Percentiles rank a stretch among this genome's conserved stretches.
Evolutionary conservation across 2,113 vertebrate species (phyloP).

Genomic region (Onychostruthus taczanowskii): DNA sequence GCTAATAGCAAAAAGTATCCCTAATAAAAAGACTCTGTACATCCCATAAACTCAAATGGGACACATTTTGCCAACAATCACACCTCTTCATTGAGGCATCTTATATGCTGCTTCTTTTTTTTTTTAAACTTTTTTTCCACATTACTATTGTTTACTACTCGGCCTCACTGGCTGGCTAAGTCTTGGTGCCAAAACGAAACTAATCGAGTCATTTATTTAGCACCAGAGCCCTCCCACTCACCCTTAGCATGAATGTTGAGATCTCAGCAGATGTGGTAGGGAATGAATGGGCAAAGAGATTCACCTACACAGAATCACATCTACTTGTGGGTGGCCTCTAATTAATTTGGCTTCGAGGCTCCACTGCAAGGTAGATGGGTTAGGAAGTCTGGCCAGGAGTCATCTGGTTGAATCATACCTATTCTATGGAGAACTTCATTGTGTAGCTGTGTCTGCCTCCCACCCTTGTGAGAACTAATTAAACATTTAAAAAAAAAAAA

Average conservation of each 20-base stretch:
- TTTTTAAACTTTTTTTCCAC: not conserved
- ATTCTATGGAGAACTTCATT: not conserved
- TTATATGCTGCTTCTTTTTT: not conserved
- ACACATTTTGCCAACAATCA: not conserved
- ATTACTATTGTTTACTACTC: slow-evolving; percentile 25
- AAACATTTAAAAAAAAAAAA: not conserved
- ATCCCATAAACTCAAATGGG: slow-evolving; percentile 33
- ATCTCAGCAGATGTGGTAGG: not conserved
- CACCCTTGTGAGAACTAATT: slow-evolving; percentile 28
- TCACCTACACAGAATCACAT: not conserved
- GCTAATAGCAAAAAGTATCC: slow-evolving; percentile 39
- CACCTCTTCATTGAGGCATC: slow-evolving; percentile 49
- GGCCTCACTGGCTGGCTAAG: not conserved
- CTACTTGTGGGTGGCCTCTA: slow-evolving; percentile 52
- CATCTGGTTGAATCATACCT: not conserved
- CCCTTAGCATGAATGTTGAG: not conserved
- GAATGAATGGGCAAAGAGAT: slow-evolving; percentile 14
- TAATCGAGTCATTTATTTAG: not conserved
- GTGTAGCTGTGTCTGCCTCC: not conserved
- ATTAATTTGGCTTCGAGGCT: slow-evolving; percentile 11
- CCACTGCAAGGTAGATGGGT: not conserved
- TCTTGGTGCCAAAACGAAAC: not conserved
- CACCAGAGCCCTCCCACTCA: not conserved
- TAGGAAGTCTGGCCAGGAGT: slow-evolving; percentile 17
- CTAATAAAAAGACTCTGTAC: slow-evolving; percentile 27